Percentiles rank a stretch among this genome's conserved stretches.
These are phyloP conservation scores for Sarcophaga subvicina DNA, from an alignment of 2,888 invertebrate species.

Conservation along the genomic window DNA sequence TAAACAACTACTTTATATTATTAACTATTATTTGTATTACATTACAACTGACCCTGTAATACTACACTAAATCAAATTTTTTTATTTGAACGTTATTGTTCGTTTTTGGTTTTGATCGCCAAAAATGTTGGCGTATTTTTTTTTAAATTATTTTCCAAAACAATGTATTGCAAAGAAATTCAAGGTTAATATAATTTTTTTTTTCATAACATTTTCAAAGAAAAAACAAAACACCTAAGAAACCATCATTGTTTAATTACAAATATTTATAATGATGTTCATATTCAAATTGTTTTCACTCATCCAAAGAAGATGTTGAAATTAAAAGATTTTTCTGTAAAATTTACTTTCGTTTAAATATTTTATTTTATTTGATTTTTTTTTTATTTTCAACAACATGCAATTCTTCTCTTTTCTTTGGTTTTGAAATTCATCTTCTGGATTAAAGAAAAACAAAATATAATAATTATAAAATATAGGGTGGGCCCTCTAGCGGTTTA, in stretches of 20 bases:
- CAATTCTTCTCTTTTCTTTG: conserved; percentile 39
- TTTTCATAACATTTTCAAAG: not conserved
- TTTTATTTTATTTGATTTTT: conserved; percentile 9
- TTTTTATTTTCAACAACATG: conserved; percentile 41
- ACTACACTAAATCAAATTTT: conserved; percentile 15
- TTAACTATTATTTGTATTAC: not conserved
- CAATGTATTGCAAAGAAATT: conserved; percentile 45
- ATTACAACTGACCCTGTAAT: conserved; percentile 43
- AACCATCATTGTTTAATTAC: conserved; percentile 59
- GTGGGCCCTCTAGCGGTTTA: too few species aligned
- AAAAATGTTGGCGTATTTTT: conserved; percentile 17
- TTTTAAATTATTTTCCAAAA: conserved; percentile 32
- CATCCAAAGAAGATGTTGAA: conserved; percentile 51
- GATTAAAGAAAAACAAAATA: conserved; percentile 11
- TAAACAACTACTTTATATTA: not conserved
- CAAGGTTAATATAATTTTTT: conserved; percentile 53
- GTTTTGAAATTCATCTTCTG: conserved; percentile 19
- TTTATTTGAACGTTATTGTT: not conserved
- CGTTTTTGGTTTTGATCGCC: conserved; percentile 9
- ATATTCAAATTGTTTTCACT: conserved; percentile 60
- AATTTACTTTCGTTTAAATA: conserved; percentile 63
- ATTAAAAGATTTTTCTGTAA: conserved; percentile 13
- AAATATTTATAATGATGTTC: conserved; percentile 56
- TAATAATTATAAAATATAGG: not conserved
- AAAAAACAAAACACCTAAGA: not conserved